Evolutionary conservation across 2,888 invertebrate species (phyloP).

Genomic region (Volucella bombylans): DNA sequence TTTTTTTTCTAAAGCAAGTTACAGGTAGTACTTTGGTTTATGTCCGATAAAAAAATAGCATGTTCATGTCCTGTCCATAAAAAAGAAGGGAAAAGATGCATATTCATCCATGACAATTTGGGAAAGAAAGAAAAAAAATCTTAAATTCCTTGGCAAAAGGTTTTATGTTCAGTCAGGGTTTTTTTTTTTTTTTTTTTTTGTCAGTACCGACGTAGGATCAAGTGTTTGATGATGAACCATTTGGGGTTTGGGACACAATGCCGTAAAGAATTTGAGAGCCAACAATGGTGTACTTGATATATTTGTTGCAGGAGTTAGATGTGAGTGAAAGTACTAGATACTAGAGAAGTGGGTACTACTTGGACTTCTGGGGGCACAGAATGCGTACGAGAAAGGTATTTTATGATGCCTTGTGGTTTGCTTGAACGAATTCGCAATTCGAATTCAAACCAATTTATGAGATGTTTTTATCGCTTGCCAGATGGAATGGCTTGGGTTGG

Average conservation of each 20-base stretch:
- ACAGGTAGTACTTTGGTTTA: background rate
- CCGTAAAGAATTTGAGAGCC: background rate
- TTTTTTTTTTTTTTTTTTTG: background rate
- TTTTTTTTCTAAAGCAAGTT: conserved; percentile 18
- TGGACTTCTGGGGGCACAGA: no score
- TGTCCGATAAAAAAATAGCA: no score
- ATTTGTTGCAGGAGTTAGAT: background rate
- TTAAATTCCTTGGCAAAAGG: conserved; percentile 32
- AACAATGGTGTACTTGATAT: background rate
- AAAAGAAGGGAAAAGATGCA: conserved; percentile 24
- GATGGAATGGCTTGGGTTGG: background rate
- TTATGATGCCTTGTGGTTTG: conserved; percentile 16
- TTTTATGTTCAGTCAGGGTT: conserved; percentile 2
- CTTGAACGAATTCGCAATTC: conserved; percentile 1
- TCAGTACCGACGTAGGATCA: background rate
- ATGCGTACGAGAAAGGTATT: background rate
- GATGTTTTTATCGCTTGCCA: background rate
- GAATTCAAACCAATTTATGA: conserved; percentile 1
- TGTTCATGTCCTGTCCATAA: no score
- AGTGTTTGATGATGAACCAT: conserved; percentile 20
- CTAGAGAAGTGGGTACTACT: no score
- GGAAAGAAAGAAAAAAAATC: conserved; percentile 3
- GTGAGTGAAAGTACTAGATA: no score
- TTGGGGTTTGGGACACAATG: conserved; percentile 5
- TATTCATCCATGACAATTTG: conserved; percentile 26